phyloP scores from a whole-genome alignment of 2,113 vertebrate species.

The Axis porcinus region DNA sequence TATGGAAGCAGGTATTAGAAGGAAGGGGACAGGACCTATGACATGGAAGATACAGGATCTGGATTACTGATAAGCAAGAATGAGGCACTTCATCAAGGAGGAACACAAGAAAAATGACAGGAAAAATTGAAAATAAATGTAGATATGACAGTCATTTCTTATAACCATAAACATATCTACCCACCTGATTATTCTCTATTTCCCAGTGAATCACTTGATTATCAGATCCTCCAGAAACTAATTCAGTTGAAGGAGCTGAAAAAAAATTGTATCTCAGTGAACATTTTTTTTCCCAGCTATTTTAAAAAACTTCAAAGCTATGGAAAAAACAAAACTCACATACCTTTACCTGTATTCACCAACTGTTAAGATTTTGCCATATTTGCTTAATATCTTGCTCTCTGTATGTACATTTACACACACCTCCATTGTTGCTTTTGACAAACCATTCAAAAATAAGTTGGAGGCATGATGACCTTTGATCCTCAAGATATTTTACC shows the following conservation, averaged over 20 bases:
- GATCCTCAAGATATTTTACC: not conserved
- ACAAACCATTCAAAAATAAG: not conserved
- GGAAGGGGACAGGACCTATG: not conserved
- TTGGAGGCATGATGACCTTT: not conserved
- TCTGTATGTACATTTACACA: not conserved
- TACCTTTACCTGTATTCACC: not conserved
- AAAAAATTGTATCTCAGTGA: slow-evolving; percentile 33
- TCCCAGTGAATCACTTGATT: slow-evolving; percentile 91
- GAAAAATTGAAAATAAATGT: not conserved
- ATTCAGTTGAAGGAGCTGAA: slow-evolving; percentile 86
- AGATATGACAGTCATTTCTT: not conserved
- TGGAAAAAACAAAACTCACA: not conserved
- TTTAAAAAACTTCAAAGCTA: not conserved
- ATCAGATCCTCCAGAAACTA: slow-evolving; percentile 95
- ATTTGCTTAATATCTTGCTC: not conserved
- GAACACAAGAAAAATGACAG: not conserved
- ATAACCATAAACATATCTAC: not conserved
- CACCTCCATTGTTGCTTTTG: not conserved
- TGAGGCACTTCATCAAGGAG: not conserved
- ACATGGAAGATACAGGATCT: not conserved
- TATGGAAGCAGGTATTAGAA: not conserved
- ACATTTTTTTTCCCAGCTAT: not conserved
- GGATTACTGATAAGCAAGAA: not conserved
- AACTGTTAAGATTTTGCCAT: slow-evolving; percentile 13
- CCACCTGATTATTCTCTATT: slow-evolving; percentile 85